Base-by-base conservation (phyloP, 2,888 invertebrate species). In the Tiliacea aurago region DNA sequence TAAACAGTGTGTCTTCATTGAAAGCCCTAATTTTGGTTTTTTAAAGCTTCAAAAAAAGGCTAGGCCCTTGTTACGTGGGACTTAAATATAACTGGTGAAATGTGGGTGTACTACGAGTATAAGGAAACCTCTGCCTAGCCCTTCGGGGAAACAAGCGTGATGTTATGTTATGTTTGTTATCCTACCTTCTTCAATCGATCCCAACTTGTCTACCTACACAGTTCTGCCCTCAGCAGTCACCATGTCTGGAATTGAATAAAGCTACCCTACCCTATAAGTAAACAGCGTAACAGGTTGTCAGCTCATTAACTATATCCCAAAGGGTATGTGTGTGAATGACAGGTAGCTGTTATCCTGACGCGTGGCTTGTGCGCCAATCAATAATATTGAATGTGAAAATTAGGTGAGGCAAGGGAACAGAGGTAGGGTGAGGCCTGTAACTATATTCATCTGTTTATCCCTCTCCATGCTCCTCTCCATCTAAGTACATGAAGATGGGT, bases 331-430 rank as follows among this genome's bases (percentile, higher is more conserved):
- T 51, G 43, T 65, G 49, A 59, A 20, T 64, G 80, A 61, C 77
- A 80, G 43, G 33, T 65, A 65, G 49, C 76, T 75, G 76, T 55
- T 76, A 80, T 37, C 7, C 64, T 41, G 13, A 74, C n/a, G 49
- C 76, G 76, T 65, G 65, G 65, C 56, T 79, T 58, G 78, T 15
- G 43, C n/a, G 49, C 49, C 65, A 77, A 75, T 77, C 61, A 80
- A 80, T 80, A 77, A 56, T 73, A 79, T 28, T 10, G 43, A 43
- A 51, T 51, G 55, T 49, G 67, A n/a, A 47, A 73, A 76, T 79
- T 63, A 49, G 49, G 53, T 23, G n/a, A 47, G 45, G 47, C 13
- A 10, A 13, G 23, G 58, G 64, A 15, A 18, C 59, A 15, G 59
- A 37, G 23, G 18, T 9, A 2, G 33, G 10, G 58, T 18, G 23